phyloP scores from a whole-genome alignment of 2,888 invertebrate genomes.

The Limnephilus rhombicus region DNA sequence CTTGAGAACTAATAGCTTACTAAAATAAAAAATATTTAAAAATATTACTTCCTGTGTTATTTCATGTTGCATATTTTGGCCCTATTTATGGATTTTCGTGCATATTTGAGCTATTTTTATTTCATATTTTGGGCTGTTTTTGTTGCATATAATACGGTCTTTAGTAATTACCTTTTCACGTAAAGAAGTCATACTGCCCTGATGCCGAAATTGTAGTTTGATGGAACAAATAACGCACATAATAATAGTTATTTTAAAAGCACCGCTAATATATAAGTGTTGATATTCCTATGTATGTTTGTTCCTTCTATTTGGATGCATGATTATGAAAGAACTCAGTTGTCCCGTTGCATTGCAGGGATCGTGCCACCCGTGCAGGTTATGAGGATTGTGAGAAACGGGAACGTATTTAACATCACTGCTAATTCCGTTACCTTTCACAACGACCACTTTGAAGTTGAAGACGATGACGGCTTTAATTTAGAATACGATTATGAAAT shows the following conservation, averaged over 20 bases:
- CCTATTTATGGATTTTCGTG: too few species aligned
- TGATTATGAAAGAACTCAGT: not conserved
- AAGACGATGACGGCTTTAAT: constrained; percentile 74
- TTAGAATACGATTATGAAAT: constrained; percentile 76
- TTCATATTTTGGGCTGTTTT: too few species aligned
- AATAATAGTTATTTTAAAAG: not conserved
- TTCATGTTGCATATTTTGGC: too few species aligned
- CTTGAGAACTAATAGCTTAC: too few species aligned
- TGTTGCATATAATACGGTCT: too few species aligned
- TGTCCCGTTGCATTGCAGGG: constrained; percentile 49
- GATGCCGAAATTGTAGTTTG: not conserved
- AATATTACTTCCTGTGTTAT: too few species aligned
- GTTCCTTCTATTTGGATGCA: not conserved
- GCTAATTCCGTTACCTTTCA: constrained; percentile 74
- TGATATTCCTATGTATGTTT: not conserved
- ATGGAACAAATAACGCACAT: not conserved
- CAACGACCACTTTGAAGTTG: constrained; percentile 72
- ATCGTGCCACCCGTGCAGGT: not conserved
- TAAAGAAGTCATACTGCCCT: not conserved
- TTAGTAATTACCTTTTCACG: not conserved
- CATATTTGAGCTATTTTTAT: too few species aligned
- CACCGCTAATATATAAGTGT: not conserved
- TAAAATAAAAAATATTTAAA: too few species aligned
- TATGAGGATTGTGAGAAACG: constrained; percentile 68
- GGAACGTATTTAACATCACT: constrained; percentile 73